Base-by-base conservation (phyloP, 2,797 vertebrate species). In the Gymnoscopelus microlampas region DNA sequence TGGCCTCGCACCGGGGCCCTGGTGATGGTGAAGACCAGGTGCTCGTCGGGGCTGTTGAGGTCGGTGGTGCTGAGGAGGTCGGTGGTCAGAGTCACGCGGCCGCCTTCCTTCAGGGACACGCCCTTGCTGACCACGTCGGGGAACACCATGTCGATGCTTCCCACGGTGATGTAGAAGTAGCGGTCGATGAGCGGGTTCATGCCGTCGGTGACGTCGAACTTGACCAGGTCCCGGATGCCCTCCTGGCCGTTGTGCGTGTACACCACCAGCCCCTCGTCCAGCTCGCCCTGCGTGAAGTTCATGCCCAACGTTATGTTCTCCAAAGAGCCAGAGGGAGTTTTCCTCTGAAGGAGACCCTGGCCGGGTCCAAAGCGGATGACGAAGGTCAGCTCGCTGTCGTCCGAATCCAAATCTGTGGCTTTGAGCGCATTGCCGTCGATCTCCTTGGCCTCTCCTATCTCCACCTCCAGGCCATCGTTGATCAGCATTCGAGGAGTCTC, bases 61-160 rank as follows among this genome's bases (percentile, higher is more conserved):
- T 98, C 97, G 48, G 94, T 96, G 3, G 97, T 98, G 85, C 97
- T 98, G 12, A 98, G 95, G 15, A 98, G 89, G 86, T 98, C 95
- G 3, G 97, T 98, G 15, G 96, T 97, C 56, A 99, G 93, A 3
- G 95, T 97, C 66, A 97, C 96, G 39, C 91, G 94, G 3, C 97
- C 96, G 5, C 97, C 97, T 93, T 99, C 97, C 83, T 93, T 98
- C 77, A 99, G 80, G 70, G 97, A 96, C 51, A 99, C 96, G 0
- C 97, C 97, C 88, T 97, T 98, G 86, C 95, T 98, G 82, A 99
- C 83, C n/a, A 99, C 97, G 69, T 97, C 94, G 14, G 97, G 97
- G 84, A 97, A 98, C 60, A 99, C 95, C 81, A 95, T 91, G 80
- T 99, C 97, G 48, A 96, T 93, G 65, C 93, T 93, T 49, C 94